These are phyloP conservation scores for Chesias legatella DNA, from an alignment of 2,888 invertebrate species.

Conservation along the genomic window DNA sequence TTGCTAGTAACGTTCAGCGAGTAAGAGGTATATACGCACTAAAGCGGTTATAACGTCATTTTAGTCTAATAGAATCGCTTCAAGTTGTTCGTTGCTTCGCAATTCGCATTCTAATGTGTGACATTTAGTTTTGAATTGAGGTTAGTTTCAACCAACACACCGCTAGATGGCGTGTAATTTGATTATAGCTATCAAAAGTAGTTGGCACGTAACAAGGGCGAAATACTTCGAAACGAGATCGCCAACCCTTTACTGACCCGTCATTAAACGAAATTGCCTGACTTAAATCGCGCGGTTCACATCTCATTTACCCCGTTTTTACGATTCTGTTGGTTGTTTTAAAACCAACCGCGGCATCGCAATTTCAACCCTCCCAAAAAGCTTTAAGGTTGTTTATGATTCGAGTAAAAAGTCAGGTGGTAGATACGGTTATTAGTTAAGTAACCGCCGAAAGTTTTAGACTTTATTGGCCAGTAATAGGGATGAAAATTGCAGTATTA, in stretches of 20 bases:
- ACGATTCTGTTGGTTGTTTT: constrained; percentile 42
- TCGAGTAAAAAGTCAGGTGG: constrained; percentile 8
- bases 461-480: constrained; percentile 14
- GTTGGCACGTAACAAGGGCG: constrained; percentile 16
- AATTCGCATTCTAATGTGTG: too few relatives aligned
- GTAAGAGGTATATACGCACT: too few relatives aligned
- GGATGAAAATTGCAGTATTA: constrained; percentile 10
- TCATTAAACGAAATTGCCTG: constrained; percentile 59
- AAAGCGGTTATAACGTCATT: too few relatives aligned
- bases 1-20: too few relatives aligned
- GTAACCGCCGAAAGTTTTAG: constrained; percentile 8
- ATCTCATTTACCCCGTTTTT: constrained; percentile 64
- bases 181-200: constrained; percentile 18
- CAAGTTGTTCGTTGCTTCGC: too few relatives aligned
- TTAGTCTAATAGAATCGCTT: too few relatives aligned
- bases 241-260: constrained; percentile 30
- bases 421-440: constrained; percentile 17
- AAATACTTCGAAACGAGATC: constrained; percentile 14
- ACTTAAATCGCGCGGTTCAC: constrained; percentile 62
- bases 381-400: constrained; percentile 6
- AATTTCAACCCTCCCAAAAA: constrained; percentile 9
- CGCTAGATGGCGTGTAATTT: not conserved
- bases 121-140: too few relatives aligned
- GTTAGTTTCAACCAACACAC: too few relatives aligned
- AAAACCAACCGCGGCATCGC: constrained; percentile 13